Conservation (phyloP, 35 echinoderm and acorn worm species). For the Ptychodera flava region DNA sequence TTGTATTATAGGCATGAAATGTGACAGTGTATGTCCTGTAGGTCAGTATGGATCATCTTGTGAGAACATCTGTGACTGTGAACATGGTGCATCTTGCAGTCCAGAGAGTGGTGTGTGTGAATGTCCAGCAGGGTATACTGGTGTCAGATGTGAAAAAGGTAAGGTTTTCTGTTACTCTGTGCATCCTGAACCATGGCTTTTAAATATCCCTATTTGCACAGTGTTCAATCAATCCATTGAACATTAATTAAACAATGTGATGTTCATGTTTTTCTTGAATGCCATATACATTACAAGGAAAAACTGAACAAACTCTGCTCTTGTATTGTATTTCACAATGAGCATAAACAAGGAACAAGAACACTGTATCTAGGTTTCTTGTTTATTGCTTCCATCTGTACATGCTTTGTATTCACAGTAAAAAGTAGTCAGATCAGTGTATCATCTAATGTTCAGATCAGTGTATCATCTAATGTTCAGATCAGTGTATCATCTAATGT, state of each 20-base stretch:
- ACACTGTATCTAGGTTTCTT: too few relatives aligned
- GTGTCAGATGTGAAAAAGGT: conserved; percentile 47
- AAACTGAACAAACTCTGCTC: background rate
- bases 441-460: too few relatives aligned
- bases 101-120: conserved; percentile 52
- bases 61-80: conserved; percentile 49
- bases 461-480: too few relatives aligned
- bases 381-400: too few relatives aligned
- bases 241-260: background rate
- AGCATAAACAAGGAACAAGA: too few relatives aligned
- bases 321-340: too few relatives aligned
- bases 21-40: conserved; percentile 32
- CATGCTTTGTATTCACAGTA: too few relatives aligned
- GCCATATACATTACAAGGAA: background rate
- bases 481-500: too few relatives aligned
- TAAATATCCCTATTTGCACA: background rate
- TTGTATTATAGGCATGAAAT: background rate
- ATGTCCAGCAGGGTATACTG: conserved; percentile 62
- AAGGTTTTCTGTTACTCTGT: conserved; percentile 22
- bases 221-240: background rate
- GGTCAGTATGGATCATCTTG: conserved; percentile 47
- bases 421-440: too few relatives aligned
- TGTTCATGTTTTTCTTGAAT: background rate
- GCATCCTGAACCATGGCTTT: background rate
- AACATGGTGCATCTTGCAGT: conserved; percentile 47